Base-by-base conservation (phyloP, 1,140 invertebrate genomes). In the Drosophila takahashii region DNA sequence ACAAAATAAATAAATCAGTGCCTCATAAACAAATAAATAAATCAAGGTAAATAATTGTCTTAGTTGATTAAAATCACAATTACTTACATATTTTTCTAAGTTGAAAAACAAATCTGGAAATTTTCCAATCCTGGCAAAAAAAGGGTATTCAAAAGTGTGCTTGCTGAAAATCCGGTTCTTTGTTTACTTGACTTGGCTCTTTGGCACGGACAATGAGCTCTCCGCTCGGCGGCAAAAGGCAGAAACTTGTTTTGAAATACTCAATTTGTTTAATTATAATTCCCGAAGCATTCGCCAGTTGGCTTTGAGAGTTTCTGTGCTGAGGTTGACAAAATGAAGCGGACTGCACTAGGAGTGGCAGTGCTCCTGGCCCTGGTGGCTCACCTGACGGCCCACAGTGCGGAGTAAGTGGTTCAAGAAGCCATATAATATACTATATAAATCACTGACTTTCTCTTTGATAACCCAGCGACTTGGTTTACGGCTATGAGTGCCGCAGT, bases 401-500 rank as follows among this genome's bases (percentile, higher is more conserved):
- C 64, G 8, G 75, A 86, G 81, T 86, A 58, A 86, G 81, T 76
- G 7, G 0, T 22, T 15, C 34, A 34, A 4, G 13, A 34, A 4
- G n/a, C 22, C 22, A 27, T 27, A 6, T 16, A 3, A n/a, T n/a
- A 47, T 47, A 41, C 4, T 22, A 42, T 26, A 37, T 10, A 29
- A 16, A 11, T 15, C 9, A 22, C 13, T 32, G 15, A 53, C 52
- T 76, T 76, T 51, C 32, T 41, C 52, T 57, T 58, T 45, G 22
- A 26, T 4, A 54, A 26, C 53, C 16, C 41, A 86, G 70, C 48
- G 91, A 90, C 53, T 50, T 92, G 18, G 79, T 91, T 36, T 95
- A 94, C 93, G 91, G 93, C 34, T 95, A 94, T 91, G 90, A 93
- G 67, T 95, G 95, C 75, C 81, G 92, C 2, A 77, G 92, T 15